These are phyloP conservation scores for Frankliniella intonsa DNA, from an alignment of 2,888 invertebrate species.

Conservation along the genomic window DNA sequence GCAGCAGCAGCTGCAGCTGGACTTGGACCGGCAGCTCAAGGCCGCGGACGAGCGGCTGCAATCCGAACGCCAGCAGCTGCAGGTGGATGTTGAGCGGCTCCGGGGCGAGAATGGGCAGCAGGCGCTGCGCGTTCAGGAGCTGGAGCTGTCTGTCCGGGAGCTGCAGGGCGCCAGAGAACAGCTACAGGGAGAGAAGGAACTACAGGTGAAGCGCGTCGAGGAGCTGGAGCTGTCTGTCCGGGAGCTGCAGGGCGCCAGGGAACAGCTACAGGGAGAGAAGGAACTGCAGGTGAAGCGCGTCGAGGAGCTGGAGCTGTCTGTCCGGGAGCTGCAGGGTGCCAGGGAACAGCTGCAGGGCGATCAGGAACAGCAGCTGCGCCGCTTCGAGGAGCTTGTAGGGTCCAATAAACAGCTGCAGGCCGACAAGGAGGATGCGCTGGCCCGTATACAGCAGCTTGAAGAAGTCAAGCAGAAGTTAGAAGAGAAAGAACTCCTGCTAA, in stretches of 20 bases:
- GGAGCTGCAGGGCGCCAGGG: not conserved
- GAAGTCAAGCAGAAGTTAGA: constrained; percentile 10
- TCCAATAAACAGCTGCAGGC: not conserved
- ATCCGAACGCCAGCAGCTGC: not conserved
- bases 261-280: not conserved
- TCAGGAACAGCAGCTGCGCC: not conserved
- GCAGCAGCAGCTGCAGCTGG: not conserved
- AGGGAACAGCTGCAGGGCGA: not conserved
- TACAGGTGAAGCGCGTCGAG: constrained; percentile 1
- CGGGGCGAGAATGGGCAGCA: constrained; percentile 17
- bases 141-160: not conserved
- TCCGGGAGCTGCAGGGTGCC: not conserved
- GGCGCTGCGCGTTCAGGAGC: not conserved
- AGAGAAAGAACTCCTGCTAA: constrained; percentile 29
- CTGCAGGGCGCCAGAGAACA: not conserved
- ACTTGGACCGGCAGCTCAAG: no score
- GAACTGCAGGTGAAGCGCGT: constrained; percentile 23
- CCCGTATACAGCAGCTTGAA: not conserved
- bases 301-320: constrained; percentile 29
- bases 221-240: not conserved
- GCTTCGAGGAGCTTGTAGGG: not conserved
- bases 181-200: constrained; percentile 29
- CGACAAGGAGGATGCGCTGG: not conserved
- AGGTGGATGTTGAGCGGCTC: not conserved
- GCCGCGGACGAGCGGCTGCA: no score